Base-by-base conservation (phyloP, 2,888 invertebrate species). In the Perizoma flavofasciatum region DNA sequence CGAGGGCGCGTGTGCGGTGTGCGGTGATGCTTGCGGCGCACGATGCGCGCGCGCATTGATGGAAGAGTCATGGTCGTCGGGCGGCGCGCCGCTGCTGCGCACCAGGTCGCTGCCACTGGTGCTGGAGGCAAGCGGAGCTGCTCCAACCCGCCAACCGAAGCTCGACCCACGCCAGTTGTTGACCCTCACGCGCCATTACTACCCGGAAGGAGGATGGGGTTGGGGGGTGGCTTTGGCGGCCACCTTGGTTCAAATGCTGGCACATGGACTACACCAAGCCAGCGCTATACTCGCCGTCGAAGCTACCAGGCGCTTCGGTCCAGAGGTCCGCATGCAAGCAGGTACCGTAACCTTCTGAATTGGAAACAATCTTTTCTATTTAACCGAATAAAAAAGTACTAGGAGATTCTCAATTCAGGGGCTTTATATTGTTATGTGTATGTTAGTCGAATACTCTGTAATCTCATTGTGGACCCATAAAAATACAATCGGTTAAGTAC, bases 151-250 rank as follows among this genome's bases (percentile, higher is more conserved):
- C 77, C 87, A 84, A 81, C 79, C 85, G 80, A 92, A 82, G 81
- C 91, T 90, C 79, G 92, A 91, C 82, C 93, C 92, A 44, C 92
- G 93, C 63, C 93, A 93, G 63, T 85, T 95, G 71, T 91, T 95
- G 57, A 95, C 95, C 6, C 92, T 95, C 68, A 94, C 95, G 68
- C 95, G 96, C 74, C 96, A 97, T 78, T 97, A 97, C 86, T 97
- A 97, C 85, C 97, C 97, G 39, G 97, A 97, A 85, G 96, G 96
- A 6, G 97, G 96, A 0, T 97, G 97, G 97, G 97, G 97, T 5
- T 97, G 96, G 96, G 94, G 96, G 54, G 95, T 97, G 53, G 93
- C 96, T 1, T 90, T 93, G 11, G 95, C 95, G 34, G 96, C 95
- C 11, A 93, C 96, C 32, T 83, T 96, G 33, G 96, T 95, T 41